phyloP scores from a whole-genome alignment of 2,113 vertebrate genomes.

The Amblyopsis rosae region DNA sequence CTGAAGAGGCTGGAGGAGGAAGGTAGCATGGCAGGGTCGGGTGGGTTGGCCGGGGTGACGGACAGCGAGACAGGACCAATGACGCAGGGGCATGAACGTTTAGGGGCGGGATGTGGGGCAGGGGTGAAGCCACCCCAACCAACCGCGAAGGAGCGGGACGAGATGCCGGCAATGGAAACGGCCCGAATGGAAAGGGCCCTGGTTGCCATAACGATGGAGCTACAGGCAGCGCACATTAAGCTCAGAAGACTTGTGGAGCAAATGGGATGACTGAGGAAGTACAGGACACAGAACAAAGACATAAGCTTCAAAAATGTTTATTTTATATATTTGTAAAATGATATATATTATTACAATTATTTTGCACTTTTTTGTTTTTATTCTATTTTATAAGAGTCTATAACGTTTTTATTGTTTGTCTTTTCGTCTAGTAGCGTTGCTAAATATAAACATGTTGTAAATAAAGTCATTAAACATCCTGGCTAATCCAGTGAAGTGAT shows the following conservation, averaged over 20 bases:
- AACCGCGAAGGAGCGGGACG: constrained; percentile 49
- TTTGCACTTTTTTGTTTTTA: too few species aligned
- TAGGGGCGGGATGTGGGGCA: neutral
- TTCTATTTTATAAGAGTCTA: neutral
- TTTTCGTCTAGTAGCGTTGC: constrained; percentile 22
- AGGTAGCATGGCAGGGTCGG: neutral
- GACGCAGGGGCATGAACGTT: constrained; percentile 16
- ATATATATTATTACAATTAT: too few species aligned
- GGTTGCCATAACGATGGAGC: constrained; percentile 60
- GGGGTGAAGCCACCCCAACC: constrained; percentile 23
- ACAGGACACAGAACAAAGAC: constrained; percentile 5
- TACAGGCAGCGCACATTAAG: constrained; percentile 63
- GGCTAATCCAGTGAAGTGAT: constrained; percentile 45
- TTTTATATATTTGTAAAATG: too few species aligned
- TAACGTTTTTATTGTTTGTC: constrained; percentile 10
- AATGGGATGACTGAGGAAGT: constrained; percentile 19
- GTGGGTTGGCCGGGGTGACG: neutral
- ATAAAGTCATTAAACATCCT: constrained; percentile 31
- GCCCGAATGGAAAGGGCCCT: constrained; percentile 51
- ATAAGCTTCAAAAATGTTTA: neutral
- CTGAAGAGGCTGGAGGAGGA: constrained; percentile 48
- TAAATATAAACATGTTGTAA: constrained; percentile 23
- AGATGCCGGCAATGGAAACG: constrained; percentile 13
- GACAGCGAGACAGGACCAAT: constrained; percentile 4
- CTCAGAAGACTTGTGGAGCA: constrained; percentile 51